phyloP scores from a whole-genome alignment of 2,113 vertebrate species.

The Myrmecophaga tridactyla region DNA sequence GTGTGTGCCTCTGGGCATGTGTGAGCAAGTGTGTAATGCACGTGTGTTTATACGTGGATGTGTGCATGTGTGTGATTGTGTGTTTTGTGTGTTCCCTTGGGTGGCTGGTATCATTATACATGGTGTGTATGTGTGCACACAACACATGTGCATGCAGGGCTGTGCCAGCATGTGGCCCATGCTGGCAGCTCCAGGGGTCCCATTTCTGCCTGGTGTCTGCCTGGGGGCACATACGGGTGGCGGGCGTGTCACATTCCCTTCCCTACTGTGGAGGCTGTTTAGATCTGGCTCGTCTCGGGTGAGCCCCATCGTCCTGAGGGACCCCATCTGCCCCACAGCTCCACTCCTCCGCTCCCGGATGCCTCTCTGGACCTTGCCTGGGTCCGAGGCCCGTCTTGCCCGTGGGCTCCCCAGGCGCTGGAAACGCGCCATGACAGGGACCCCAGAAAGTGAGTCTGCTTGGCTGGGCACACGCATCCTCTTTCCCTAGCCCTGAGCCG shows the following conservation, averaged over 20 bases:
- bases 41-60: background rate
- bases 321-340: background rate
- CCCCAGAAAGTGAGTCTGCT: rapidly evolving
- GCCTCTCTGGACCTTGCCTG: too few species aligned
- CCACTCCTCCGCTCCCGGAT: rapidly evolving
- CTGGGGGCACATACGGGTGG: background rate
- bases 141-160: background rate
- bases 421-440: too few species aligned
- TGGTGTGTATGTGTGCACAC: too few species aligned
- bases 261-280: background rate
- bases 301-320: background rate
- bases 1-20: rapidly evolving
- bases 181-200: rapidly evolving
- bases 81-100: background rate
- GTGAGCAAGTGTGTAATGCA: rapidly evolving
- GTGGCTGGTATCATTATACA: too few species aligned
- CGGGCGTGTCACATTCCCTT: background rate
- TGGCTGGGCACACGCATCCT: rapidly evolving
- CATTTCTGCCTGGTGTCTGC: background rate
- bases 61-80: background rate
- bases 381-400: too few species aligned
- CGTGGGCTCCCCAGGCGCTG: background rate
- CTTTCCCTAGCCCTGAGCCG: background rate
- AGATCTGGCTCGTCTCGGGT: too few species aligned
- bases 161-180: rapidly evolving